Evolutionary conservation across 2,797 vertebrate genomes (phyloP).

Genomic region (Urosaurus nigricauda): DNA sequence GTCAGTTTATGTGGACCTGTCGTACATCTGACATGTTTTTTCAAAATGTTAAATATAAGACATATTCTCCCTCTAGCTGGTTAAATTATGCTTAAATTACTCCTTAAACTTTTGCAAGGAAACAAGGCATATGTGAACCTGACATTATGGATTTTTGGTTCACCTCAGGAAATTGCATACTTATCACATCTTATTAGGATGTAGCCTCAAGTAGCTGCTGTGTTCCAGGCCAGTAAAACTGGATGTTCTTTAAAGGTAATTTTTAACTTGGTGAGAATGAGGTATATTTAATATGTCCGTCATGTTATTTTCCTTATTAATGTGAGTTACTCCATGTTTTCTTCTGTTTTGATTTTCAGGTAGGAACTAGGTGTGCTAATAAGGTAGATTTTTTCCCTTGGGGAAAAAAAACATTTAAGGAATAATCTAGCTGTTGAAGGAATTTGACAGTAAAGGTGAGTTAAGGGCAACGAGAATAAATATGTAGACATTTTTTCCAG

Average conservation of each 20-base stretch:
- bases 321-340: too few species aligned
- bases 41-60: neutral
- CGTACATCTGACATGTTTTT: neutral
- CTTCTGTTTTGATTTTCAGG: neutral
- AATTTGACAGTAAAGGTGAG: neutral
- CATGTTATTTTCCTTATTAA: neutral
- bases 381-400: neutral
- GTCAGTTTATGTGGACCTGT: too few species aligned
- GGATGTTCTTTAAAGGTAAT: neutral
- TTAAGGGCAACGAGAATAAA: neutral
- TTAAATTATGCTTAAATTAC: neutral
- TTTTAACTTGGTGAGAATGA: neutral
- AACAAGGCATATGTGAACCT: neutral
- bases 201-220: neutral
- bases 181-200: neutral
- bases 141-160: slow-evolving; percentile 1
- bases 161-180: neutral
- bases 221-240: neutral
- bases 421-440: neutral
- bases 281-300: neutral
- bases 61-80: neutral
- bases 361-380: neutral
- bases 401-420: neutral
- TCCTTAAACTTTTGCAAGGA: neutral
- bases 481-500: neutral